Evolutionary conservation across 1,140 invertebrate species (phyloP).

Genomic region (Dolichoris vasculosae): DNA sequence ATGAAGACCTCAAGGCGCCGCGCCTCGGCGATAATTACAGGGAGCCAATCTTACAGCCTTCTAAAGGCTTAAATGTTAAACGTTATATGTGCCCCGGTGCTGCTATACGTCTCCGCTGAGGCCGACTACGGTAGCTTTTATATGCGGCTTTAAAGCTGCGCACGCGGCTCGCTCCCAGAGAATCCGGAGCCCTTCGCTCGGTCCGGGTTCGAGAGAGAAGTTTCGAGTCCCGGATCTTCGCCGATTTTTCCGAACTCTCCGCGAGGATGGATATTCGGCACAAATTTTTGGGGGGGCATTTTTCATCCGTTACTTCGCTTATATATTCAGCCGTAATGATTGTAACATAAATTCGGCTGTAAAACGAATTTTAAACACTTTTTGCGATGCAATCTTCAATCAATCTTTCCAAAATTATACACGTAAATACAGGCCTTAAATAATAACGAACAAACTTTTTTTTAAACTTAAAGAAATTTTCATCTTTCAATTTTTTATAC

Average conservation of each 20-base stretch:
- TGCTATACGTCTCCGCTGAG: slow-evolving; percentile 47
- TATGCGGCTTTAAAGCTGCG: slow-evolving; percentile 45
- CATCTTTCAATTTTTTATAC: background rate
- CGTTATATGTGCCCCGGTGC: slow-evolving; percentile 68
- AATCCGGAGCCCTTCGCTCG: background rate
- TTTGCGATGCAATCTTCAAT: background rate
- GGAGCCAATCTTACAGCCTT: slow-evolving; percentile 75
- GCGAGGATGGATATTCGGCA: too few relatives aligned
- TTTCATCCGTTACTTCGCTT: background rate
- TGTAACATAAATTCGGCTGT: background rate
- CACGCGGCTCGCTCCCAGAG: background rate
- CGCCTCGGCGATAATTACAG: slow-evolving; percentile 75
- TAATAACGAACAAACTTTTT: too few relatives aligned
- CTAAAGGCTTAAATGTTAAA: slow-evolving; percentile 76
- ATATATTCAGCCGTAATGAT: background rate
- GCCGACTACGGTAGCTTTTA: slow-evolving; percentile 71
- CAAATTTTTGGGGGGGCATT: too few relatives aligned
- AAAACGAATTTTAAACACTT: background rate
- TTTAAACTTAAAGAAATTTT: too few relatives aligned
- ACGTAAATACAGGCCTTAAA: background rate
- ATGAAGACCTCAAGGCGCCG: slow-evolving; percentile 76
- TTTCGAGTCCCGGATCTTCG: too few relatives aligned
- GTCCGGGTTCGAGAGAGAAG: too few relatives aligned
- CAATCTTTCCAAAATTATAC: background rate
- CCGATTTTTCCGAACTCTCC: background rate